Evolutionary conservation across 2,888 invertebrate genomes (phyloP), one percentile per base, ranked within the genome.

Genomic region (Allygus modestus): DNA sequence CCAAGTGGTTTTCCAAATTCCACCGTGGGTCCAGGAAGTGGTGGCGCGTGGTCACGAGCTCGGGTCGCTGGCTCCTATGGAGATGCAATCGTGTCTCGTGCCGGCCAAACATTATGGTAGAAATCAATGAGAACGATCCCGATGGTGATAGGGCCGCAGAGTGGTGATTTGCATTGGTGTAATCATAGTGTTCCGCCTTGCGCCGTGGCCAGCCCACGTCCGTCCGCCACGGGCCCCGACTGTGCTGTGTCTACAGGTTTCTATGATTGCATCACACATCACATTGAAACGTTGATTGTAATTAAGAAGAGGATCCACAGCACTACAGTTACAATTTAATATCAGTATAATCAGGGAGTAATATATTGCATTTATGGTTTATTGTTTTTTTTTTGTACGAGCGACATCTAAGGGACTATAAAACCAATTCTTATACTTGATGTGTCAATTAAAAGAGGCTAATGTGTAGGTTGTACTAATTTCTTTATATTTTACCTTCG

Each of bases 121-220:
- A 15, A 46, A 46, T 46, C 46, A 46, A 46, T 46, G 46, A 46
- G 46, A 46, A 7, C 15, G 46, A 46, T 46, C 46, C 54, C 54
- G 54, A 51, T 2, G 51, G 51, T 54, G 23, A 54, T 37, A 37
- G 37, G n/a, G n/a, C 9, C 20, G 23, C 54, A 54, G 54, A 11
- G 54, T 23, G 4, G 54, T n/a, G 20, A 23, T 23, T 54, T 54
- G 20, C 20, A n/a, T 23, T 23, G 54, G 51, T 54, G 20, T 54
- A 54, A 54, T 54, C 54, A 54, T 54, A 54, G 54, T 54, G 54
- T 46, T 46, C 37, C 11, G 51, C 51, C n/a, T n/a, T n/a, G n/a
- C 12, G 46, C 23, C 20, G 54, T n/a, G 23, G 20, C 23, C 54
- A 20, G 23, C 54, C 54, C 54, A 54, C 54, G 54, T 37, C 46